Evolutionary conservation across 2,113 vertebrate genomes (phyloP), one percentile per base, ranked within the genome.

Genomic region (Carettochelys insculpta): DNA sequence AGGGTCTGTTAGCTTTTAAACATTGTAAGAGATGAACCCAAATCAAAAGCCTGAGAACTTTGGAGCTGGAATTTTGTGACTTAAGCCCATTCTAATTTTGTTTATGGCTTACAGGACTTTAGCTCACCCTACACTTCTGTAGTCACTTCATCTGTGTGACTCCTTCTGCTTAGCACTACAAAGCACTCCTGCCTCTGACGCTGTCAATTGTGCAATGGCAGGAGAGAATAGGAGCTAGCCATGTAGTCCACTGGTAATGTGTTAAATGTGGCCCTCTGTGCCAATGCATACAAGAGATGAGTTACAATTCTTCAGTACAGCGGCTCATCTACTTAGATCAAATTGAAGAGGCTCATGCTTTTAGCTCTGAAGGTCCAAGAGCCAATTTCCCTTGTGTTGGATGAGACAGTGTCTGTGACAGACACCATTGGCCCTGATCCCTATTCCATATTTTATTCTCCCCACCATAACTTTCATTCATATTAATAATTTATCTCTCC

Each of bases 81-180:
- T 83, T 58, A 41, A 45, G 9, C 56, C 71, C 1, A 0, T 13
- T 73, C 43, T 50, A 1, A 84, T 76, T 87, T 12, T 86, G 85
- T 88, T n/a, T 87, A 75, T 68, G 94, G 97, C 65, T 29, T 31
- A 53, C 89, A 80, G 8, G 1, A 4, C 4, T 83, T 94, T 73
- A 11, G 19, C 94, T 92, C 92, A 29, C 50, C 91, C 89, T 88
- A 68, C 11, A 1, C 80, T 89, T 97, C 51, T 94, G 83, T 51
- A 78, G 92, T 94, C 80, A 77, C 53, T 90, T 45, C 65, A 77
- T 83, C 2, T 0, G 0, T 82, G 82, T 93, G 83, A 88, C 96
- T 97, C 94, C 90, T 27, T 80, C 31, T 76, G 83, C 68, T 93
- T 14, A 89, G 79, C 50, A 88, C 41, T 93, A 93, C 87, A 92